Conservation (phyloP, 2,797 vertebrate genomes). For the Protonibea diacanthus region DNA sequence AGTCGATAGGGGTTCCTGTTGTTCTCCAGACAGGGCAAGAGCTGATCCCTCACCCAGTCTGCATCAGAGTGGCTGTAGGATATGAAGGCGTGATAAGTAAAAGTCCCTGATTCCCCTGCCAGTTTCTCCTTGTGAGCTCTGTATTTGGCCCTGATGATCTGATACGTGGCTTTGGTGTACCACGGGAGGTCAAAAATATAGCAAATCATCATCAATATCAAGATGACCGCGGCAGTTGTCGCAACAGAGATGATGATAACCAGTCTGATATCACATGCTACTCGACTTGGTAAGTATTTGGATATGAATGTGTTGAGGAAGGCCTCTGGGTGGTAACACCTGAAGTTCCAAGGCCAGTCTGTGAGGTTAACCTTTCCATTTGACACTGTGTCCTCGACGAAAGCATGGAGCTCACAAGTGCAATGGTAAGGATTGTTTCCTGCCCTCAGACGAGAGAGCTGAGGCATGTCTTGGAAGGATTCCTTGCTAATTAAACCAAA, state of each 20-base stretch:
- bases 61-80: conserved; percentile 91
- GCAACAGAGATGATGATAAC: conserved; percentile 85
- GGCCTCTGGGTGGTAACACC: conserved; percentile 87
- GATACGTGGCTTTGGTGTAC: conserved; percentile 89
- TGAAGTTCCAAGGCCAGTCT: conserved; percentile 89
- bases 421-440: conserved; percentile 93
- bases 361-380: conserved; percentile 77
- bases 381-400: conserved; percentile 81
- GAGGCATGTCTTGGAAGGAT: conserved; percentile 86
- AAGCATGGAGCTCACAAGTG: conserved; percentile 88
- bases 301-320: conserved; percentile 85
- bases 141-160: conserved; percentile 87
- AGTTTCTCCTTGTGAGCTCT: conserved; percentile 75
- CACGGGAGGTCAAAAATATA: conserved; percentile 87
- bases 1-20: conserved; percentile 84
- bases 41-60: conserved; percentile 87
- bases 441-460: conserved; percentile 77
- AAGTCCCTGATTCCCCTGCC: conserved; percentile 29
- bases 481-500: conserved; percentile 87
- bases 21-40: conserved; percentile 86
- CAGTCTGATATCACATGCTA: conserved; percentile 86
- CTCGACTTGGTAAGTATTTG: conserved; percentile 77
- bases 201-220: conserved; percentile 81
- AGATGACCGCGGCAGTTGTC: conserved; percentile 74
- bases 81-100: conserved; percentile 89